phyloP scores from a whole-genome alignment of 2,113 vertebrate species.

The Gopherus flavomarginatus region DNA sequence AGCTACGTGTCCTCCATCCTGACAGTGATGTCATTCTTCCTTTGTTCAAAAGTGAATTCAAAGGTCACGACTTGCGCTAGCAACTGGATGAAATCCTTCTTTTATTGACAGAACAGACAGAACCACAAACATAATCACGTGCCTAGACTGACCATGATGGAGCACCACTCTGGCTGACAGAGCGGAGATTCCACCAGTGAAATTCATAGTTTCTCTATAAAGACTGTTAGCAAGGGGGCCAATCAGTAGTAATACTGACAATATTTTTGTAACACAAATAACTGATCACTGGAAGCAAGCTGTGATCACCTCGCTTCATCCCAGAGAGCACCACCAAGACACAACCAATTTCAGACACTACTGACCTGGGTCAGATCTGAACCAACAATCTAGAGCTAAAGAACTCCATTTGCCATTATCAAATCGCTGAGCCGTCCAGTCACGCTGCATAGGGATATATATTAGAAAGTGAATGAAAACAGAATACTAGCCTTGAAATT shows the following conservation, averaged over 20 bases:
- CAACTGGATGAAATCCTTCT: neutral
- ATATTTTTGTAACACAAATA: slow-evolving; percentile 9
- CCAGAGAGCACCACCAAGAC: slow-evolving; percentile 40
- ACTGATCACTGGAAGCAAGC: slow-evolving; percentile 39
- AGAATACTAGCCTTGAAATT: neutral
- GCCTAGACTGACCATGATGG: neutral
- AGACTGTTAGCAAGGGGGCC: slow-evolving; percentile 20
- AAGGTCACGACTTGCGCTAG: neutral
- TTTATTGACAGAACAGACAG: neutral
- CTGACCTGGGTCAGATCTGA: slow-evolving; percentile 58
- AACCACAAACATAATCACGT: neutral
- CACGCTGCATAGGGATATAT: slow-evolving; percentile 43
- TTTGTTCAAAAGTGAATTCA: neutral
- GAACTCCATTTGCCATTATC: slow-evolving; percentile 50
- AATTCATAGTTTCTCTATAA: neutral
- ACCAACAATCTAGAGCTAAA: slow-evolving; percentile 20
- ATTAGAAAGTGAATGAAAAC: neutral
- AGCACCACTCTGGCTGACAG: neutral
- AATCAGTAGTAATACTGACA: neutral
- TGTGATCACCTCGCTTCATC: slow-evolving; percentile 39
- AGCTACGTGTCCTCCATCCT: neutral
- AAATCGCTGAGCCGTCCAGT: slow-evolving; percentile 54
- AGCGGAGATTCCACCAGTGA: neutral
- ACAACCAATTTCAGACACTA: slow-evolving; percentile 50
- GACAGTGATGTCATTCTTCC: neutral